Evolutionary conservation across 1,140 invertebrate species (phyloP), one percentile per base, ranked within the genome.

Genomic region (Lutraria rhynchaena): DNA sequence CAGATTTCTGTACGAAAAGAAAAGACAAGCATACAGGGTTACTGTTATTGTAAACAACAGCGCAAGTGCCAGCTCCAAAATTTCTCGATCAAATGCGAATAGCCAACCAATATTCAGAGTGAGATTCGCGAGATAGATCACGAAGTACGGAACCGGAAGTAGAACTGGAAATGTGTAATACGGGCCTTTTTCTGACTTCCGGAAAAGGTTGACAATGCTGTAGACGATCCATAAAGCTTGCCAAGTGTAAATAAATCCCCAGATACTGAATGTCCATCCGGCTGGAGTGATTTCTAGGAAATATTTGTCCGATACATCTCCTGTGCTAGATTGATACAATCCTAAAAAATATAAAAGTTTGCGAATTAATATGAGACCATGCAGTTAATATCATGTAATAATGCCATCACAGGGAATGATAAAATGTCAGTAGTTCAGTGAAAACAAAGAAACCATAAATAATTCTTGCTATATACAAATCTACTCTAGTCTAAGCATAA

Each of bases 241-340:
- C 88, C 88, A 90, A 1, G 82, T 61, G 74, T 90, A 90, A 29
- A 90, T 90, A 19, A 89, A 78, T 13, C 87, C 89, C 89, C 89
- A 90, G 29, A 89, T 89, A 53, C 86, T 85, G 82, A 90, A 90
- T 13, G 88, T 90, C 84, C 86, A 87, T 15, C 89, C 89, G 9
- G 89, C 87, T 0, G 87, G 87, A 1, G 87, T 88, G 22, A 88
- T 85, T 0, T 82, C 73, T 17, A 81, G 4, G 22, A 82, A 60
- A 37, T 84, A 90, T 27, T 84, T 85, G 76, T 83, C 84, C 0
- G 88, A 88, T 3, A 89, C 73, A 27, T 75, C 65, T 9, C 82
- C 87, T 11, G 77, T 85, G 1, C 24, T 69, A n/a, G 74, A 80
- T 17, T 84, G 55, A 73, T 87, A 91, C 13, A 90, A 67, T 24